Percentiles rank a stretch among this genome's conserved stretches.
These are phyloP conservation scores for Mesocricetus auratus DNA, from an alignment of 2,113 vertebrate species.

Conservation along the genomic window DNA sequence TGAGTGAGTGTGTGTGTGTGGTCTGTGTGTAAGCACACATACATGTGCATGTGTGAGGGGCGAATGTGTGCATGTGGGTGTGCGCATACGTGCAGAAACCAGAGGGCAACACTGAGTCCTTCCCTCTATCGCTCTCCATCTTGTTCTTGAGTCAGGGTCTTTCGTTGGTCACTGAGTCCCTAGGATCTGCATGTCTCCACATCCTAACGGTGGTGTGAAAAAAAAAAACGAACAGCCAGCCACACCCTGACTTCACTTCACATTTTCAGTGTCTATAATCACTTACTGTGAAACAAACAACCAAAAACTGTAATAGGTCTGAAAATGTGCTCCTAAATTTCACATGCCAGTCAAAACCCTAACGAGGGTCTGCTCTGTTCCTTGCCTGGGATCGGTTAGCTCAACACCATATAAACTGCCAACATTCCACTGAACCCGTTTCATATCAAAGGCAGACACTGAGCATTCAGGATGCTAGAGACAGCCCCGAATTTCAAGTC, in stretches of 20 bases:
- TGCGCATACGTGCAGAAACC: neutral
- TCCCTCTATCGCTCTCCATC: neutral
- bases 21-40: neutral
- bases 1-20: no score
- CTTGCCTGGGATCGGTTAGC: neutral
- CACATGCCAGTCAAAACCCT: neutral
- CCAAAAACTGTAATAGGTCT: neutral
- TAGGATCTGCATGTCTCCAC: no score
- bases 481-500: neutral
- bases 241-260: neutral
- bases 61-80: no score
- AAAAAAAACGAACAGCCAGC: neutral
- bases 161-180: neutral
- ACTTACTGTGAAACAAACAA: neutral
- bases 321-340: neutral
- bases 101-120: neutral
- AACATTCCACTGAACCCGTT: neutral
- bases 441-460: neutral
- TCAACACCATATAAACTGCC: neutral
- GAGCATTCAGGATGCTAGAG: neutral
- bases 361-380: neutral
- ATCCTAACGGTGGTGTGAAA: no score
- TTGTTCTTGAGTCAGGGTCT: neutral
- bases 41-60: neutral
- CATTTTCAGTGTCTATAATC: neutral